A percentile compares a stretch with the other conserved stretches of the same genome.
Conservation (phyloP, 1,140 invertebrate genomes). For the Achroia grisella region DNA sequence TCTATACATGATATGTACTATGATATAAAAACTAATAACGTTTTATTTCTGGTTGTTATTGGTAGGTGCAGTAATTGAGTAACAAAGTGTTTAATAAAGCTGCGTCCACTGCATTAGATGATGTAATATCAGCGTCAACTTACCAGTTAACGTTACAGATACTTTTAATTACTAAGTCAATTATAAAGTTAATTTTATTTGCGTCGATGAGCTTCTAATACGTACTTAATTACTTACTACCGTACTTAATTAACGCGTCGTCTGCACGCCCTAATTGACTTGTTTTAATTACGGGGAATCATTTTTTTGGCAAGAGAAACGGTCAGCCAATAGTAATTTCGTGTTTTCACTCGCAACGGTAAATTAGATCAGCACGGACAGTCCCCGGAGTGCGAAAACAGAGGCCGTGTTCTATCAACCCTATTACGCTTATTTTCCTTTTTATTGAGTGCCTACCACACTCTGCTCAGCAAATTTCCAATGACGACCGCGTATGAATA, state of each 20-base stretch:
- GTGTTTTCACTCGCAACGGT: constrained; percentile 6
- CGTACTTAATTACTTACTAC: constrained; percentile 5
- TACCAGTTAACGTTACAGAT: background rate
- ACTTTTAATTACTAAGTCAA: constrained; percentile 12
- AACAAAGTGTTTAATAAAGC: too few species aligned
- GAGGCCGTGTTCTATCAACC: constrained; percentile 25
- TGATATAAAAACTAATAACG: too few species aligned
- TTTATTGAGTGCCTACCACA: constrained; percentile 21
- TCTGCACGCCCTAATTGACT: constrained; percentile 5
- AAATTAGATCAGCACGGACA: constrained; percentile 35
- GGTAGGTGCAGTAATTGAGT: too few species aligned
- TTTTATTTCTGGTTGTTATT: too few species aligned
- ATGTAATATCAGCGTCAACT: too few species aligned
- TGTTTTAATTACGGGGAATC: constrained; percentile 5
- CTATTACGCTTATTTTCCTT: constrained; percentile 32
- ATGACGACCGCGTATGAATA: constrained; percentile 14
- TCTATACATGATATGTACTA: too few species aligned
- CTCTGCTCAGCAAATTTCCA: constrained; percentile 14
- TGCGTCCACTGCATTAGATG: too few species aligned
- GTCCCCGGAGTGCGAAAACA: constrained; percentile 18
- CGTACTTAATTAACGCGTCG: constrained; percentile 6
- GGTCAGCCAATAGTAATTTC: constrained; percentile 6
- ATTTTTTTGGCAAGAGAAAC: constrained; percentile 3
- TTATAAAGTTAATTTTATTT: constrained; percentile 14
- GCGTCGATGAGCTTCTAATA: constrained; percentile 9